These are phyloP conservation scores for Paracentrotus lividus DNA, from an alignment of 53 echinoderm and acorn worm species.

Conservation along the genomic window DNA sequence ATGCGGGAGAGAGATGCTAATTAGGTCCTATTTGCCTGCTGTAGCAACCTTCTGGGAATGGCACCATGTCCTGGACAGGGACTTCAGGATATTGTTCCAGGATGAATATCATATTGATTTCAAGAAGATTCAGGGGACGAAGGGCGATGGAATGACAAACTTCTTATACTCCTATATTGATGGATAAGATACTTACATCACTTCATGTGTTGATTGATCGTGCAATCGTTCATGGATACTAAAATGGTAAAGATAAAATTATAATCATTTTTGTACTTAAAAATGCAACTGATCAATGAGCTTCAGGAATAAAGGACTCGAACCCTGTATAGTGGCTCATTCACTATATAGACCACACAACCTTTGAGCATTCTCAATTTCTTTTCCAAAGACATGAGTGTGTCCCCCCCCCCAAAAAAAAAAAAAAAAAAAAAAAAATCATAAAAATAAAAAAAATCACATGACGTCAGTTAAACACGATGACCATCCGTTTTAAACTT, in stretches of 20 bases:
- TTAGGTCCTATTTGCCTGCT: background rate
- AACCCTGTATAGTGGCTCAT: too few species aligned
- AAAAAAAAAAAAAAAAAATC: background rate
- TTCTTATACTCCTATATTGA: background rate
- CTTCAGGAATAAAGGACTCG: too few species aligned
- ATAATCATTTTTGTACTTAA: too few species aligned
- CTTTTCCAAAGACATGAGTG: too few species aligned
- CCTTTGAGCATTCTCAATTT: too few species aligned
- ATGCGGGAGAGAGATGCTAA: too few species aligned
- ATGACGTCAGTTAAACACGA: background rate
- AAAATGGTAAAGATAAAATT: background rate
- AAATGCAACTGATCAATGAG: too few species aligned
- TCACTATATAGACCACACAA: too few species aligned
- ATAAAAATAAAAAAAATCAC: background rate
- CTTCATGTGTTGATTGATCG: background rate
- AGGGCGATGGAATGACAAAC: background rate
- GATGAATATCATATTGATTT: background rate
- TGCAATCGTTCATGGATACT: background rate
- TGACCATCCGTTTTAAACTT: background rate
- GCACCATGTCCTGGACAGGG: background rate
- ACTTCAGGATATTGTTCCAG: background rate
- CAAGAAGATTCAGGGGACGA: background rate
- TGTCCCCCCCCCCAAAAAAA: too few species aligned
- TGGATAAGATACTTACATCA: background rate
- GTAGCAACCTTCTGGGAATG: background rate